These are phyloP conservation scores for Petrocephalus sullivani DNA, from an alignment of 2,797 vertebrate species.

Conservation along the genomic window DNA sequence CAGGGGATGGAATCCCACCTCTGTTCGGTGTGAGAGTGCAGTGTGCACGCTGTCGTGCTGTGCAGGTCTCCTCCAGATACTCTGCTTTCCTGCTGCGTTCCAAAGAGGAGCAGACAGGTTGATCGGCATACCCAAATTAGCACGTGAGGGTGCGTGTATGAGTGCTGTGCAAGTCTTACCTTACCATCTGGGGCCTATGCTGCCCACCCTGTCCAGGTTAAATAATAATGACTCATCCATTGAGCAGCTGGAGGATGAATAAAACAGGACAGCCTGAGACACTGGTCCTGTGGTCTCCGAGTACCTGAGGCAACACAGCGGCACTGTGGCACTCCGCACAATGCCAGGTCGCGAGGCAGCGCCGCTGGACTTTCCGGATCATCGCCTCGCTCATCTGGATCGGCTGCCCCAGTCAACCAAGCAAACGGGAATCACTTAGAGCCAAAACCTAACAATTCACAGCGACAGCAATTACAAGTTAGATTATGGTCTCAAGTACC, in stretches of 20 bases:
- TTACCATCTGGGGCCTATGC: not conserved
- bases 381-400: slow-evolving; percentile 50
- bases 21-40: not conserved
- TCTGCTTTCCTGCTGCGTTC: not conserved
- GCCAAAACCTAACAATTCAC: not conserved
- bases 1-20: not conserved
- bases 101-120: not conserved
- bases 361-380: slow-evolving; percentile 64
- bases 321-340: slow-evolving; percentile 73
- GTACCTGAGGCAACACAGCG: slow-evolving; percentile 76
- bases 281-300: not conserved
- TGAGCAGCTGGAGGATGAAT: not conserved
- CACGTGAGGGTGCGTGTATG: not conserved
- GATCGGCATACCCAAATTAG: not conserved
- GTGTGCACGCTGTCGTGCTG: not conserved
- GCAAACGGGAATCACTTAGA: not conserved
- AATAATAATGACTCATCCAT: not conserved
- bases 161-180: not conserved
- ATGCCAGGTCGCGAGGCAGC: slow-evolving; percentile 73
- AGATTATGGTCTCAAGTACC: slow-evolving; percentile 5
- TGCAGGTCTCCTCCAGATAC: not conserved
- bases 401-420: not conserved
- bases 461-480: not conserved
- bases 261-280: not conserved
- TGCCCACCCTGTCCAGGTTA: not conserved